Conservation (phyloP, 2,113 vertebrate genomes). For the Papio anubis region DNA sequence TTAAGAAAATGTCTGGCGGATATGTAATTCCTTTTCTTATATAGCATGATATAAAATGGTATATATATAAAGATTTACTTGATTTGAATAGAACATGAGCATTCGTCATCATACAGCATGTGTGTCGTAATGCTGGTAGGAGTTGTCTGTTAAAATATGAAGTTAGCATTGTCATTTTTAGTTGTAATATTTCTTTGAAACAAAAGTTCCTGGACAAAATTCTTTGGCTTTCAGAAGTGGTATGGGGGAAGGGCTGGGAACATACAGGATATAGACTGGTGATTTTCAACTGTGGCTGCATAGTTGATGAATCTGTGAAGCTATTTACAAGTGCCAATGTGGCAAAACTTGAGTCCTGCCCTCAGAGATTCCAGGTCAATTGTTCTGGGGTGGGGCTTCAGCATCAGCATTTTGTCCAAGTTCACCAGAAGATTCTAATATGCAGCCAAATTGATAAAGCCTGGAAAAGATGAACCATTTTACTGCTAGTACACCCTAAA, state of each 20-base stretch:
- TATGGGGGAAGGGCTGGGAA: too few relatives aligned
- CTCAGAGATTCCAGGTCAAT: background rate
- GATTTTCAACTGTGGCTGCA: background rate
- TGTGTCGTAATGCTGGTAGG: background rate
- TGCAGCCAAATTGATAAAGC: background rate
- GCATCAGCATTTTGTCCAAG: background rate
- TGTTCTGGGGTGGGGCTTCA: background rate
- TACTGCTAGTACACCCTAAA: too few relatives aligned
- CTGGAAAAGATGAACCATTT: background rate
- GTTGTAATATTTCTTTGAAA: background rate
- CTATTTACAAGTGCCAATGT: background rate
- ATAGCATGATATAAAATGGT: background rate
- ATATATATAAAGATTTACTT: constrained; percentile 58
- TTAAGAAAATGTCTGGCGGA: constrained; percentile 19
- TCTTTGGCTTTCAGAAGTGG: background rate
- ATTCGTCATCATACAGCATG: constrained; percentile 7
- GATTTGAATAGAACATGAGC: constrained; percentile 45
- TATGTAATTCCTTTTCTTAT: constrained; percentile 44
- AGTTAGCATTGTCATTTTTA: background rate
- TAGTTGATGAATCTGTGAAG: background rate
- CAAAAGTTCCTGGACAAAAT: constrained; percentile 31
- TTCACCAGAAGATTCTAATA: background rate
- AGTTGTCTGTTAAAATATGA: constrained; percentile 1
- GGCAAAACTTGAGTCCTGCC: background rate
- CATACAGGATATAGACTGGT: background rate